Conservation (phyloP, 1,140 invertebrate species). For the Helicoverpa zea region DNA sequence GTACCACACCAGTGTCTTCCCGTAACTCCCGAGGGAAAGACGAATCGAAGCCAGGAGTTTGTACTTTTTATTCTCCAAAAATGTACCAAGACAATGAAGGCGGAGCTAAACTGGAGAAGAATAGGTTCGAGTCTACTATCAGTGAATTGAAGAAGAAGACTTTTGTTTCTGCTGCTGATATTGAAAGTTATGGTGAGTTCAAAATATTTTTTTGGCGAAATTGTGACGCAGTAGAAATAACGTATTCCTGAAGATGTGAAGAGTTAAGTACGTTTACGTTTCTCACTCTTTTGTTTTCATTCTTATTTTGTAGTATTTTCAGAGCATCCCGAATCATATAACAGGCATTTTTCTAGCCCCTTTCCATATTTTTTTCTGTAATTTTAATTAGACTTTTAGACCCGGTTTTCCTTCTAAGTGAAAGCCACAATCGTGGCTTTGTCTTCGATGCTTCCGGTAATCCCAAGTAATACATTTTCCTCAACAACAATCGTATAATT, state of each 20-base stretch:
- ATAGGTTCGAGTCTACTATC: conserved; percentile 78
- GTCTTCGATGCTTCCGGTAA: too few species aligned
- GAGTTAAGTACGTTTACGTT: too few species aligned
- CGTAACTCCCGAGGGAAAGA: conserved; percentile 1
- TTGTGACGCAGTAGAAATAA: not conserved
- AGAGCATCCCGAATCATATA: too few species aligned
- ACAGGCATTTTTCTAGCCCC: too few species aligned
- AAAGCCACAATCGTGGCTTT: too few species aligned
- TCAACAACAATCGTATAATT: too few species aligned
- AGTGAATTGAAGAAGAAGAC: conserved; percentile 78
- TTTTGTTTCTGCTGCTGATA: conserved; percentile 72
- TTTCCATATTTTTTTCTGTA: too few species aligned
- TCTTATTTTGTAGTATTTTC: too few species aligned
- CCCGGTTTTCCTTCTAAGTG: too few species aligned
- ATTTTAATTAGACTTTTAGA: too few species aligned
- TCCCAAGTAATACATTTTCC: too few species aligned
- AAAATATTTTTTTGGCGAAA: not conserved
- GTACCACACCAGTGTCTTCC: conserved; percentile 4
- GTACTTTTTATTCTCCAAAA: conserved; percentile 51
- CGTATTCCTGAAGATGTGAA: not conserved
- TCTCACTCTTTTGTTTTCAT: too few species aligned
- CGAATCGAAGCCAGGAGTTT: not conserved
- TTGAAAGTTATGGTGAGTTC: conserved; percentile 75
- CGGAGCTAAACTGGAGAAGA: conserved; percentile 66
- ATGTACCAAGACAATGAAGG: conserved; percentile 75